Base-by-base conservation (phyloP, 2,888 invertebrate species). In the Copidosoma aretas region DNA sequence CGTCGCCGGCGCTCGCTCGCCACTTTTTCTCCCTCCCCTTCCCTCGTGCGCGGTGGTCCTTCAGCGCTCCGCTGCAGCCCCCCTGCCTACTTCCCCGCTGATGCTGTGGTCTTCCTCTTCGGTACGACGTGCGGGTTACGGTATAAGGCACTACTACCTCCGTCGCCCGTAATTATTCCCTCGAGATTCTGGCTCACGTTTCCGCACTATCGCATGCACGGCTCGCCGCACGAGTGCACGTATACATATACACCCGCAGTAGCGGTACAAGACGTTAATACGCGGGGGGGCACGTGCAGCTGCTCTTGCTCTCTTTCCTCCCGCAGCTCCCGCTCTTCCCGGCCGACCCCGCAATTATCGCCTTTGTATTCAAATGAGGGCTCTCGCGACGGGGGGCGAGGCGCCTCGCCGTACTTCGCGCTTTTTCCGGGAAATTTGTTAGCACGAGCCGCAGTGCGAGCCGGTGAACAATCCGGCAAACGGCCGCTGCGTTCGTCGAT, bases 171-270 rank as follows among this genome's bases (percentile, higher is more conserved):
- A 70, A 72, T 72, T 72, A 72, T 72, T 70, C 70, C 70, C 70
- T 72, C 67, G 72, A 70, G 67, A 72, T 72, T 69, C 72, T 63
- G 41, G 64, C 70, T 72, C 72, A 72, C 72, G 72, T 72, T 72
- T 72, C 69, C 64, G 69, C 66, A 43, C 68, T 66, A 62, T 63
- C 60, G 61, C 57, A 46, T 46, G 17, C 43, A 46, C 8, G 32
- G 32, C 39, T 39, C n/a, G 39, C n/a, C 10, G 19, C 32, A 19
- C 22, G 10, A 22, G 3, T 49, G 19, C 10, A 3, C 10, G 3
- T 49, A 24, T 32, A 56, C 32, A 58, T 32, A 32, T 32, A 49
- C 17, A n/a, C n/a, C n/a, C 1, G 51, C 41, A 41, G 19, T 54
- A 19, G 25, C 53, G 64, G 68, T 63, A 60, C 57, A 60, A 68